Conservation (phyloP, 2,797 vertebrate species). For the Prionace glauca region DNA sequence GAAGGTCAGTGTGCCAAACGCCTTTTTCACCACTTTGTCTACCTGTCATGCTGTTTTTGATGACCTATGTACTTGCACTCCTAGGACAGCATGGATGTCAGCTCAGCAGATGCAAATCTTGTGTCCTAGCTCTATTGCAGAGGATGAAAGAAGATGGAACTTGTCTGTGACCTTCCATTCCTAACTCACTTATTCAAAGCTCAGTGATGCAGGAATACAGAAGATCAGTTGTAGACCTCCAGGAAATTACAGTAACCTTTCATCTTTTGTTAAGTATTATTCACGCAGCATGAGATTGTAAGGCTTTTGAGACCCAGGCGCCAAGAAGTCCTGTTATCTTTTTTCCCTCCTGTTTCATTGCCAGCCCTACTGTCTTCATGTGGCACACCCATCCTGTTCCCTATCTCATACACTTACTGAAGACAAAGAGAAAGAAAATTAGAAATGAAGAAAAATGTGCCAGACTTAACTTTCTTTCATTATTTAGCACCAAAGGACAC, state of each 20-base stretch:
- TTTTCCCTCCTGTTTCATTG: background rate
- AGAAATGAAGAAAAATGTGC: background rate
- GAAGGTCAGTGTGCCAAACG: too few relatives aligned
- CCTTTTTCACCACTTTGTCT: too few relatives aligned
- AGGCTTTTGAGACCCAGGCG: background rate
- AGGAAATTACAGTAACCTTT: background rate
- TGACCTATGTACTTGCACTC: too few relatives aligned
- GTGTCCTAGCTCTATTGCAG: background rate
- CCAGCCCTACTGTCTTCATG: background rate
- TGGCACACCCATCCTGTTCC: background rate
- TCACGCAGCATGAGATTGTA: background rate
- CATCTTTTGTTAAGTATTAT: background rate
- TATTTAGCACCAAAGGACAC: background rate
- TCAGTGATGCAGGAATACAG: background rate
- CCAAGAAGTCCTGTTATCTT: background rate
- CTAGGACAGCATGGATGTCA: background rate
- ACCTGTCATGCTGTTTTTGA: too few relatives aligned
- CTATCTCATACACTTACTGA: background rate
- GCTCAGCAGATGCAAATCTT: background rate
- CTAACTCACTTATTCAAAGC: background rate
- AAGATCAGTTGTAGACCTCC: background rate
- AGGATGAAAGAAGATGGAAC: too few relatives aligned
- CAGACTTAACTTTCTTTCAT: background rate
- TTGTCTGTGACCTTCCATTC: background rate
- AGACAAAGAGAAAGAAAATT: constrained; percentile 2